Evolutionary conservation across 2,888 invertebrate species (phyloP), one percentile per base, ranked within the genome.

Genomic region (Ochropleura plecta): DNA sequence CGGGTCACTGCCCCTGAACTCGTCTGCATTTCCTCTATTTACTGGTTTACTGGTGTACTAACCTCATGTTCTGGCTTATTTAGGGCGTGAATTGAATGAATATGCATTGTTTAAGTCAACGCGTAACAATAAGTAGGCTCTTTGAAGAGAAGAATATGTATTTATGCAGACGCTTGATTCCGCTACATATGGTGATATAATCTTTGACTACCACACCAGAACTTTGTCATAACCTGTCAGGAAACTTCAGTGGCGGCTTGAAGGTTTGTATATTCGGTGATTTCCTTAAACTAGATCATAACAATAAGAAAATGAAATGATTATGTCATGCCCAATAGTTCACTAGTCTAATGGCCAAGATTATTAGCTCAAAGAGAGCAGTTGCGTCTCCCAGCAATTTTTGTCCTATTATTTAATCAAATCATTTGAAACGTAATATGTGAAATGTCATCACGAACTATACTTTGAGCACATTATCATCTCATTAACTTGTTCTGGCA

Each of bases 1-100:
- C 93, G 93, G 95, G 95, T 95, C 96, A 96, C 91, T 90, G 95
- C 92, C 95, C 95, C 93, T 96, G 95, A 95, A 95, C 95, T 92
- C 93, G 84, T 87, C 89, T 91, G 92, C 91, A 93, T 93, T 94
- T 95, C 94, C 95, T 94, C 90, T 91, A 76, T 83, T 90, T 88
- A 88, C 88, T 90, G 87, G 82, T 86, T 90, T 88, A 88, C 88
- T 90, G 86, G 79, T 86, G 86, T 88, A 88, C 89, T 91, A 88
- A 88, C 85, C 84, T 88, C 86, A 88, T 90, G 86, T 88, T 77
- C 85, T 83, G 76, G 87, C 85, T 90, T 93, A 93, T 94, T 91
- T 93, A 86, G 94, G 92, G 91, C 94, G 91, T 93, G 90, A 92
- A 93, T 88, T 88, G 79, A 83, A 88, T 87, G 74, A 81, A 81